Base-by-base conservation (phyloP, 2,113 vertebrate genomes). In the Silurus glanis region DNA sequence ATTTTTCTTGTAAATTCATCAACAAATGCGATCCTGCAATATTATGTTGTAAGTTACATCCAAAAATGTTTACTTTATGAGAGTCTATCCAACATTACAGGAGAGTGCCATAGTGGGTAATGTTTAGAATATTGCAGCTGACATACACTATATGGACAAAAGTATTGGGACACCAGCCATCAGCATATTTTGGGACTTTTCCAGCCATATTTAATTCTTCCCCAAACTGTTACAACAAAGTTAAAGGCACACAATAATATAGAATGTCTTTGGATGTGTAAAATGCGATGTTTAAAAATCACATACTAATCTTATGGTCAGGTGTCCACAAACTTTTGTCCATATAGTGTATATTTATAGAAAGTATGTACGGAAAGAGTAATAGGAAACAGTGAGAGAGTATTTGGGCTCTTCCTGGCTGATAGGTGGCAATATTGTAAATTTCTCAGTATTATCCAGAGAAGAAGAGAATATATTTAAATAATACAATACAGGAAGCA, bases 391-490 rank as follows among this genome's bases (percentile, higher is more conserved):
- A 23, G 0, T 4, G n/a, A 78, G 47, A 61, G 14, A 85, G 62
- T n/a, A 17, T 23, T 21, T 14, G 5, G n/a, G 64, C 13, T 53
- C 13, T 19, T 53, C 67, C 85, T 55, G n/a, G 67, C n/a, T 62
- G 69, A n/a, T 55, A 86, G 80, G 47, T 75, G 79, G 80, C 69
- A 82, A 53, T 16, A 55, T 6, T 75, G 61, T 51, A 5, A 71
- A 21, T 66, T 66, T 25, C 62, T 66, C 62, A 66, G 12, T 66
- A 25, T 12, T 9, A 10, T 3, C 62, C 62, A 25, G 9, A 64
- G 62, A 58, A 64, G 21, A 51, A 76, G 21, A 76, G 0, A 53
- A 55, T 76, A 53, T 13, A 55, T 25, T 78, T 78, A 56, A 78
- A 56, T 78, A 28, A 78, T 56, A 28, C 2, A 1, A 21, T 37